Base-by-base conservation (phyloP, 2,888 invertebrate species). In the Tipula lateralis region DNA sequence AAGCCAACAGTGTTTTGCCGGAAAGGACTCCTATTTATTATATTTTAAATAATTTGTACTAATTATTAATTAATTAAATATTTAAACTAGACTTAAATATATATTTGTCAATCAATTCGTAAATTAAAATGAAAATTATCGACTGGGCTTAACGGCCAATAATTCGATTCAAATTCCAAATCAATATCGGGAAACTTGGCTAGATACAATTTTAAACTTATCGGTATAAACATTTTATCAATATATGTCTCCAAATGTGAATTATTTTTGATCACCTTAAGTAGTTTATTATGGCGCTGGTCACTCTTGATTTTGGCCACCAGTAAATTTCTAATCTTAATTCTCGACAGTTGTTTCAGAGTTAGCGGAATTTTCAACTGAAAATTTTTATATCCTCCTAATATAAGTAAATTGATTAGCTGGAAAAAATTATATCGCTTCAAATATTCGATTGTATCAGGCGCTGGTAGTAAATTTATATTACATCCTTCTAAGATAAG, bases 341-440 rank as follows among this genome's bases (percentile, higher is more conserved):
- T 88, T n/a, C 90, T 88, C 19, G 88, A 85, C 1, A 89, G 84
- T 4, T 88, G 88, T 85, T 89, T 88, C 34, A 90, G 86, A 1
- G 88, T 86, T 29, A 88, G 86, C 0, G 90, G 89, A 84, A 88
- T 88, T 4, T 86, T 83, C 36, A 19, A 34, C 12, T 83, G 30
- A 19, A 34, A 34, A 36, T 83, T 83, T 83, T 83, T 16, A 83
- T 83, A 83, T 9, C 32, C 83, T 1, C 12, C 12, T 19, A 83
- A 34, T 83, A 34, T 24, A 36, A 83, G 34, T 83, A 83, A 83
- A 34, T 83, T 83, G 29, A 83, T 83, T 0, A 83, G 34, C 19
- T 83, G 19, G 9, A 83, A 34, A 36, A 83, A 83, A 36, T 83
- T 36, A 2, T 12, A 34, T 19, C 30, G 32, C 13, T 34, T 83